Base-by-base conservation (phyloP, 2,888 invertebrate genomes). In the Theristus sp. region DNA sequence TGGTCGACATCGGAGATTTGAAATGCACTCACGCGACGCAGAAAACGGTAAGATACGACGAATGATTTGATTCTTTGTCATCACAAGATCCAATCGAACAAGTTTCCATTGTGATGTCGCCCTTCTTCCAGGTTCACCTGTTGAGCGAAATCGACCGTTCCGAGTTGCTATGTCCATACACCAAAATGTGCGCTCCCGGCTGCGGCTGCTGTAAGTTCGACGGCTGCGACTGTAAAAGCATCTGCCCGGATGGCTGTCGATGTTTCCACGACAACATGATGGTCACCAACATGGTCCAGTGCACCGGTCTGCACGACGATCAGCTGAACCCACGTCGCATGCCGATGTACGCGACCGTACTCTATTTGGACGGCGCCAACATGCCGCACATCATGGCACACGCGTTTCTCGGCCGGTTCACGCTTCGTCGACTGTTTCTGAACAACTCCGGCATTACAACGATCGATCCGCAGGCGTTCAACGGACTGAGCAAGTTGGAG, bases 191-290 rank as follows among this genome's bases (percentile, higher is more conserved):
- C 75, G 87, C 87, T 74, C 85, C 87, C 3, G 76, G 86, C 64
- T 89, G 89, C 73, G 85, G 87, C 71, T 89, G 89, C 72, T 89
- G 89, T 75, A 87, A 88, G 74, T 89, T 86, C 73, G 87, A 87
- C 71, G 86, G 86, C 46, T 89, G 89, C 74, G 89, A 89, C 76
- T 89, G 89, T 78, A 86, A 89, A 80, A 87, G 87, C 84, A 86
- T 85, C 58, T 89, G 89, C 71, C 89, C 89, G 28, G 81, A 80
- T 61, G 86, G 86, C 72, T 89, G 89, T 76, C 84, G 85, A 60
- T 89, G 89, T 75, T 89, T 86, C 77, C 86, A 87, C 73, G 88
- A 89, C 75, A 84, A 86, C 72, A 84, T 84, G 28, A 88, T 87
- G 85, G 82, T 84, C 55, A 85, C 65, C 24, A 71, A 70, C 63